Base-by-base conservation (phyloP, 2,797 vertebrate species). In the Setipinna tenuifilis region DNA sequence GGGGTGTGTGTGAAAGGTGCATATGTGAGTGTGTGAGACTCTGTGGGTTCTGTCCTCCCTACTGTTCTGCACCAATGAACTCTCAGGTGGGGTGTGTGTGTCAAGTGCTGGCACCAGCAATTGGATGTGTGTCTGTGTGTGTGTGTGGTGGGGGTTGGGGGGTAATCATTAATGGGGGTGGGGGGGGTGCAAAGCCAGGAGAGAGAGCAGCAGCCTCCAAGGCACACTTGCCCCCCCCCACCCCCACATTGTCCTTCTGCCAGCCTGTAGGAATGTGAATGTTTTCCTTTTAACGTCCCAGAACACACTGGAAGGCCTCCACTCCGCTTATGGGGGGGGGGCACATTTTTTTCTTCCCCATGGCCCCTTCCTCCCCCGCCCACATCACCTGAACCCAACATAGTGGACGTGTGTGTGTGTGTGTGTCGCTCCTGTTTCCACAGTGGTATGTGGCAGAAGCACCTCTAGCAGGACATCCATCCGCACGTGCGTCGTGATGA, bases 301-400 rank as follows among this genome's bases (percentile, higher is more conserved):
- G 54, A 84, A 90, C 83, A 89, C 90, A 90, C 90, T 91, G 91
- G 91, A 92, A 85, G 82, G 82, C 81, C 82, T 84, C 83, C 81
- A 59, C 68, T 89, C 86, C 68, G 71, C 57, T 82, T 81, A 46
- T 58, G 80, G 75, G 23, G 5, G 78, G 61, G 46, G 54, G 6
- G 50, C 54, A 35, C 68, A 35, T 17, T 14, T 25, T 71, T 14
- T 31, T 28, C 68, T 6, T 0, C 50, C 50, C 50, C 7, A 9
- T 3, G 50, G 50, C 7, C 50, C 50, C 4, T 0, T 16, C 31
- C 16, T 28, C 25, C 25, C 62, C 65, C 4, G 0, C 16, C 23
- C 61, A 9, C 6, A 10, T 23, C 23, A 9, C 25, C 65, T 14
- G 12, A 25, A 68, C 6, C 68, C 68, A 75, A 35, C 28, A 35